Percentiles rank a stretch among this genome's conserved stretches.
Conservation (phyloP, 2,797 vertebrate species). For the Echeneis naucrates region DNA sequence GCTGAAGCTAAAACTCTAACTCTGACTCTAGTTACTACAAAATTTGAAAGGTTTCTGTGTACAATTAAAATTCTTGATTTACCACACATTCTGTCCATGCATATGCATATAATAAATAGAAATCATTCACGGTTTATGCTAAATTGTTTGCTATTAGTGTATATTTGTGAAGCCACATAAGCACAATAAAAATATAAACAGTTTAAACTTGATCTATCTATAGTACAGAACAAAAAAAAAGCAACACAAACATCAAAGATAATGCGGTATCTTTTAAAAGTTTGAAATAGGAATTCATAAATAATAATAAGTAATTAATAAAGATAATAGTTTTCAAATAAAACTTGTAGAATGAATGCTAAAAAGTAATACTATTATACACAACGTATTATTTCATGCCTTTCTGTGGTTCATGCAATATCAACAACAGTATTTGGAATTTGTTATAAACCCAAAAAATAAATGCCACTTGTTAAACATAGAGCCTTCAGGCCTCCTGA, state of each 20-base stretch:
- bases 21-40: neutral
- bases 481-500: neutral
- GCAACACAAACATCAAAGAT: neutral
- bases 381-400: neutral
- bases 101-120: neutral
- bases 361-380: neutral
- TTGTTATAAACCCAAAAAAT: neutral
- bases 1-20: neutral
- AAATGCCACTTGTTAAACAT: neutral
- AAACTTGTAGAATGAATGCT: neutral
- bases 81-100: neutral
- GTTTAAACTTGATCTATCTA: neutral
- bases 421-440: neutral
- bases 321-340: too few species aligned
- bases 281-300: neutral
- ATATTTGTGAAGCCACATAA: slow-evolving; percentile 4
- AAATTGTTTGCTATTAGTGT: neutral
- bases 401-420: neutral
- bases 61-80: too few species aligned
- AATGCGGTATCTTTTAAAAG: neutral
- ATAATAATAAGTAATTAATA: neutral
- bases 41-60: neutral
- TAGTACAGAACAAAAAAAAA: neutral
- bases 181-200: slow-evolving; percentile 7
- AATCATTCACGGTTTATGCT: slow-evolving; percentile 7